Conservation (phyloP, 2,888 invertebrate species). For the Altica lythri region DNA sequence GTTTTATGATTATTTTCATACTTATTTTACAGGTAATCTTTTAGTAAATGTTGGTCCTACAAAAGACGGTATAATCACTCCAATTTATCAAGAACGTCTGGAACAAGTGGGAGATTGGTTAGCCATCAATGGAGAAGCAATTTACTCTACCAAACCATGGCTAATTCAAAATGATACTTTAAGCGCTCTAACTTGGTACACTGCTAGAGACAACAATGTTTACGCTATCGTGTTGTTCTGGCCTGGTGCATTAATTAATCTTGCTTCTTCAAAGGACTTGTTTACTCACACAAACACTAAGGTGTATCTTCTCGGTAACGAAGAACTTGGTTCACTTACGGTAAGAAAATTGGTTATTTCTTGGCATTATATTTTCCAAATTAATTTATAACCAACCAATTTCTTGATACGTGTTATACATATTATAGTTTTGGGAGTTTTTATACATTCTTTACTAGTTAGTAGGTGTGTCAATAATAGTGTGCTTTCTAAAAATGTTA, state of each 20-base stretch:
- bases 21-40: constrained; percentile 63
- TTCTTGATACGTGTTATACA: not conserved
- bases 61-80: constrained; percentile 82
- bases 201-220: constrained; percentile 53
- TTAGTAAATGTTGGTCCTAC: constrained; percentile 89
- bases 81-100: constrained; percentile 86
- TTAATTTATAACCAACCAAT: too few species aligned
- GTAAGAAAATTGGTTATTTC: constrained; percentile 38
- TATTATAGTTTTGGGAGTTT: not conserved
- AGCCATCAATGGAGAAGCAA: constrained; percentile 79
- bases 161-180: constrained; percentile 77
- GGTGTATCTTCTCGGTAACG: constrained; percentile 62
- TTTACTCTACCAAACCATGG: constrained; percentile 82
- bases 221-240: constrained; percentile 75
- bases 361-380: too few species aligned
- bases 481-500: too few species aligned
- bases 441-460: not conserved
- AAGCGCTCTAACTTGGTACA: constrained; percentile 57
- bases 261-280: constrained; percentile 55
- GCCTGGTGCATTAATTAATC: constrained; percentile 58
- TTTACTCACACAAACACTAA: constrained; percentile 42
- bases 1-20: not conserved
- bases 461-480: not conserved
- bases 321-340: constrained; percentile 34
- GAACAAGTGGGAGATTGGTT: constrained; percentile 81